Base-by-base conservation (phyloP, 1,140 invertebrate genomes). In the Copidosoma floridanum region DNA sequence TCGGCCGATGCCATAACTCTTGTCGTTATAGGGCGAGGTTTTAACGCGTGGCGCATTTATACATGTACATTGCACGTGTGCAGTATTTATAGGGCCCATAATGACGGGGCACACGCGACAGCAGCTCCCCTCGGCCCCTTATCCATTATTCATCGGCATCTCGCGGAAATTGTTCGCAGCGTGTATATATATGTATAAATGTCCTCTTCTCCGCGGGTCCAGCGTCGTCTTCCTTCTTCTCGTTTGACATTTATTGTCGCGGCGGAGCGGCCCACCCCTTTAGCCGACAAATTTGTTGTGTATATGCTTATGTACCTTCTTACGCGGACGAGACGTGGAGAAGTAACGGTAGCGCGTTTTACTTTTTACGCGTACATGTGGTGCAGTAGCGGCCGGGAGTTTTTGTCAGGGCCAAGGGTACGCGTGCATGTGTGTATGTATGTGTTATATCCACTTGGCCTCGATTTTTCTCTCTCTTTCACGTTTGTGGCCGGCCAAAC, bases 81-180 rank as follows among this genome's bases (percentile, higher is more conserved):
- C n/a, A n/a, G n/a, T n/a, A n/a, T n/a, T n/a, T n/a, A n/a, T n/a
- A n/a, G n/a, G n/a, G 41, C 24, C 21, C 21, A 43, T 61, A 61
- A 61, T 55, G 59, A 61, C 38, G 44, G 52, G 46, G 44, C 52
- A 61, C 59, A 61, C 59, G 52, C 59, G 59, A 61, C 52, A 55
- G 26, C 26, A 3, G 32, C 59, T n/a, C n/a, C n/a, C n/a, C n/a
- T n/a, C n/a, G n/a, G n/a, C n/a, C n/a, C n/a, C n/a, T 56, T 50
- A 61, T 61, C 59, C 59, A 61, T 61, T 61, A 61, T 61, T 61
- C 59, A 61, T 61, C 52, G 24, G 5, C n/a, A n/a, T n/a, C 6
- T 32, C 29, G 29, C 44, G n/a, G n/a, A 47, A 35, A 48, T 61
- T 40, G 14, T 14, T 29, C 46, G 8, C 32, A 6, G 29, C 2